Conservation (phyloP, 2,113 vertebrate species). For the Aptenodytes forsteri region DNA sequence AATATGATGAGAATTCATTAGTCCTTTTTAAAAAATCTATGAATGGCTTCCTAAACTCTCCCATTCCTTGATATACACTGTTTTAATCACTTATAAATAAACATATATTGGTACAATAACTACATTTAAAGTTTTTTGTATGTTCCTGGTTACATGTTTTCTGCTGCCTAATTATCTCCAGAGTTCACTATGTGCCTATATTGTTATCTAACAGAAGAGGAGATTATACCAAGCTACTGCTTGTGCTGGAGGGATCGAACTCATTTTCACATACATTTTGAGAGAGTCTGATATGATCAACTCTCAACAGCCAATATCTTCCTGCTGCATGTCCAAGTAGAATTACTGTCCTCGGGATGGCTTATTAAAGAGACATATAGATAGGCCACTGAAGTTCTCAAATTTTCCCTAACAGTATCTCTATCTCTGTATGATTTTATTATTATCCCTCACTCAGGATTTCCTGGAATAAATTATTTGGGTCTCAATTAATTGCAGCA, state of each 20-base stretch:
- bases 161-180: not conserved
- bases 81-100: not conserved
- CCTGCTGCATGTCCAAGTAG: not conserved
- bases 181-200: not conserved
- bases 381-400: not conserved
- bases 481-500: not conserved
- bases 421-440: not conserved
- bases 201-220: not conserved
- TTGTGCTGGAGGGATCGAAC: not conserved
- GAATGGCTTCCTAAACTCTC: not conserved
- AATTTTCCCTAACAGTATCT: not conserved
- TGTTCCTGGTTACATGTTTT: not conserved
- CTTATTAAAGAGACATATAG: not conserved
- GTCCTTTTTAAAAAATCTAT: not conserved
- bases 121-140: not conserved
- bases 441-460: not conserved
- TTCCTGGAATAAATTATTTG: conserved; percentile 17
- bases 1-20: not conserved
- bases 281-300: not conserved
- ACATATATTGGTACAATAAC: not conserved
- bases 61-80: not conserved
- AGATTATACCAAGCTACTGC: not conserved
- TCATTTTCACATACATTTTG: not conserved
- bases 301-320: not conserved
- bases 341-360: not conserved